phyloP scores from a whole-genome alignment of 2,888 invertebrate species.

The Gastrophysa polygoni region DNA sequence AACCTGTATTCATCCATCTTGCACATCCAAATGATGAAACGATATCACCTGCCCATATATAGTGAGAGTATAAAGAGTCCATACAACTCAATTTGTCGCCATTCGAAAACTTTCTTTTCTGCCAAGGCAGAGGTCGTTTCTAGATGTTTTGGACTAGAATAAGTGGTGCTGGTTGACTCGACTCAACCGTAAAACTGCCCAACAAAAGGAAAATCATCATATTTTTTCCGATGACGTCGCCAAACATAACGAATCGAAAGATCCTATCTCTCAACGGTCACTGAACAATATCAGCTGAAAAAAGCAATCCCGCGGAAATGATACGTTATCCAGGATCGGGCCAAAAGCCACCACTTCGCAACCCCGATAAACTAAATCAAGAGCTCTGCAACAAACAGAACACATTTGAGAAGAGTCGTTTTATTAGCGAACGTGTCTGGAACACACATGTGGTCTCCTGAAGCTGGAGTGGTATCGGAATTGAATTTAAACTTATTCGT shows the following conservation, averaged over 20 bases:
- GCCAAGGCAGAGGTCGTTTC: no score
- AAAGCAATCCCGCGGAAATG: neutral
- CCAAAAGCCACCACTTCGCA: neutral
- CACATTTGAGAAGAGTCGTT: neutral
- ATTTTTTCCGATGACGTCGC: neutral
- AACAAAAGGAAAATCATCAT: no score
- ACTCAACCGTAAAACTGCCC: no score
- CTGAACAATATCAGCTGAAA: neutral
- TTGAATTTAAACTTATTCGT: conserved; percentile 1
- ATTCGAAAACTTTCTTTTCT: no score
- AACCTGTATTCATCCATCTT: no score
- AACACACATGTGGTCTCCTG: neutral
- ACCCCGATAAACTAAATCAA: neutral
- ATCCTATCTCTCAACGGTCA: neutral
- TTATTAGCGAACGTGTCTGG: neutral
- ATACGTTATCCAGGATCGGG: neutral
- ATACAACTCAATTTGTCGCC: no score
- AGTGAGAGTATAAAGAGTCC: no score
- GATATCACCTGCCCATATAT: no score
- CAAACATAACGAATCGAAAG: neutral
- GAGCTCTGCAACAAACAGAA: neutral
- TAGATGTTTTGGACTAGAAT: no score
- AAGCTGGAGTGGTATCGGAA: neutral
- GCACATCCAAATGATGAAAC: no score
- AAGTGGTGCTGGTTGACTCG: no score